Evolutionary conservation across 2,797 vertebrate genomes (phyloP).

Genomic region (Eulemur mongoz): DNA sequence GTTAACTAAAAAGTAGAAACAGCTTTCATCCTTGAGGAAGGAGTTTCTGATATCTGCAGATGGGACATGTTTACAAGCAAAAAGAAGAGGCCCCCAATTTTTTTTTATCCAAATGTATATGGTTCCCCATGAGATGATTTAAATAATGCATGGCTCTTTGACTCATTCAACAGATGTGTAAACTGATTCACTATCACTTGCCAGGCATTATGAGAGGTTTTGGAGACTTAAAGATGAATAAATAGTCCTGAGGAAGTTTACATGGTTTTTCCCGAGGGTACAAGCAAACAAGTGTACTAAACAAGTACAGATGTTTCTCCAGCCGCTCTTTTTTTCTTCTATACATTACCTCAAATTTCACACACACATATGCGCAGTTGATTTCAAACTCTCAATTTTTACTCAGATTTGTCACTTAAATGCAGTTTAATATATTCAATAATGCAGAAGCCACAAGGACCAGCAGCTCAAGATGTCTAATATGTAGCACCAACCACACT

Average conservation of each 20-base stretch:
- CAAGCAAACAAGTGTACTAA: background rate
- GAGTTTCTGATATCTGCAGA: background rate
- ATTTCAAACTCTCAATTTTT: background rate
- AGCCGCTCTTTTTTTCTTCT: background rate
- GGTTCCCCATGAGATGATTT: background rate
- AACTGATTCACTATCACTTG: background rate
- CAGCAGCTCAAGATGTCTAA: background rate
- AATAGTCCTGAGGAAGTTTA: background rate
- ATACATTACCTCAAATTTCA: background rate
- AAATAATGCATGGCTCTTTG: background rate
- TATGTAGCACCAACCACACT: background rate
- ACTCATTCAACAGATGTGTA: background rate
- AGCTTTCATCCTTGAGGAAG: background rate
- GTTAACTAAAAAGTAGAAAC: background rate
- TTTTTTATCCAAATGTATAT: background rate
- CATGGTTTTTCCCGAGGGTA: background rate
- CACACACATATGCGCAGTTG: background rate
- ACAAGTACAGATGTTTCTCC: background rate
- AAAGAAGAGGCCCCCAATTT: background rate
- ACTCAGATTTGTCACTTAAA: background rate
- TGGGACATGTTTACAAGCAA: background rate
- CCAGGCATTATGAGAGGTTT: background rate
- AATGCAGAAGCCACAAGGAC: background rate
- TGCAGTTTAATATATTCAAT: background rate
- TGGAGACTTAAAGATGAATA: background rate